Evolutionary conservation across 2,113 vertebrate genomes (phyloP).

Genomic region (Daubentonia madagascariensis): DNA sequence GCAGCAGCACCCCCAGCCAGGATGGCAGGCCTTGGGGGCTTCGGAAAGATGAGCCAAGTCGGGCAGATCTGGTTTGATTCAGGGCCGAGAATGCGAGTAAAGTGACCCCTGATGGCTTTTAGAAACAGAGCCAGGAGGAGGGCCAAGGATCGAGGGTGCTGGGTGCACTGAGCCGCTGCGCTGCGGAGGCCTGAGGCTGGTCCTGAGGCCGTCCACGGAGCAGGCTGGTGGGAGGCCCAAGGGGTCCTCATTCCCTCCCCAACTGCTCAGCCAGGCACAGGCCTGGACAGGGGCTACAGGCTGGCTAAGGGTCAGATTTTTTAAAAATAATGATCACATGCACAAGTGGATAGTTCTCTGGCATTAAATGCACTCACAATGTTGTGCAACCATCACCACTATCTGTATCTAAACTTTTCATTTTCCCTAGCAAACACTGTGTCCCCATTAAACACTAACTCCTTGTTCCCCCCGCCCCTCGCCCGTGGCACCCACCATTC

Average conservation of each 20-base stretch:
- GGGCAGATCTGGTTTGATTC: not conserved
- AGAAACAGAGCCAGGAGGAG: not conserved
- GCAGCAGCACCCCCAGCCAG: not conserved
- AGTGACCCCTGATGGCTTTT: not conserved
- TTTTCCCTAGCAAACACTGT: not conserved
- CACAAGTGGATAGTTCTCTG: fast-evolving
- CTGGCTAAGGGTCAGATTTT: not conserved
- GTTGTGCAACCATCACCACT: fast-evolving
- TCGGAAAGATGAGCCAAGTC: not conserved
- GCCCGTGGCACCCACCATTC: fast-evolving
- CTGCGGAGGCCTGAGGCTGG: not conserved
- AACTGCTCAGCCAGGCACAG: fast-evolving
- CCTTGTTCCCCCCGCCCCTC: fast-evolving
- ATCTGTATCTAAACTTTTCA: fast-evolving
- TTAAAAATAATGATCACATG: fast-evolving
- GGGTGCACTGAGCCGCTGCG: fast-evolving
- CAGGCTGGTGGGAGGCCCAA: fast-evolving
- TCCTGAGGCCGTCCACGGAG: fast-evolving
- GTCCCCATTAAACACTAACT: fast-evolving
- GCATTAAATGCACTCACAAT: fast-evolving
- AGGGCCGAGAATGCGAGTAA: not conserved
- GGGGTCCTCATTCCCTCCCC: not conserved
- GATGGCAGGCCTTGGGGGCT: not conserved
- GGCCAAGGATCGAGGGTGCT: fast-evolving
- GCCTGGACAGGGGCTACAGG: not conserved